A percentile compares a stretch with the other conserved stretches of the same genome.
Conservation (phyloP, 2,888 invertebrate species). For the Acanthosoma haemorrhoidale region DNA sequence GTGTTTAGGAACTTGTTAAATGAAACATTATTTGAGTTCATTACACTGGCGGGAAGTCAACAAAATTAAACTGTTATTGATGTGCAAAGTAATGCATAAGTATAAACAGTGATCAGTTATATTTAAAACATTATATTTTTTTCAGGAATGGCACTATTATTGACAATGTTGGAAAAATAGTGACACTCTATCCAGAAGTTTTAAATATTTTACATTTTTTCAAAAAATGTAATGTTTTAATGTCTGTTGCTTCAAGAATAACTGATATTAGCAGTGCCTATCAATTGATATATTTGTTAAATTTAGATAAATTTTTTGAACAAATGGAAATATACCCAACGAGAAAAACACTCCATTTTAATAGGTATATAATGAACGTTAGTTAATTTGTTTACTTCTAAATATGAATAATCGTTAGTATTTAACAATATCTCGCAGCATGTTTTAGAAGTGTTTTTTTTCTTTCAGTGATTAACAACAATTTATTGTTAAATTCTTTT, state of each 20-base stretch:
- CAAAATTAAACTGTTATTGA: too few species aligned
- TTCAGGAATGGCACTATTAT: slow-evolving; percentile 34
- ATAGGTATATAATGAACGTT: slow-evolving; percentile 34
- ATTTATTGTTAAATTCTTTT: slow-evolving; percentile 42
- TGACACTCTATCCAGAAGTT: slow-evolving; percentile 29
- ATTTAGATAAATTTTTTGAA: slow-evolving; percentile 40
- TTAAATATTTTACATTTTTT: slow-evolving; percentile 35
- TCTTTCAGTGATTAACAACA: too few species aligned
- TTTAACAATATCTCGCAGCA: too few species aligned
- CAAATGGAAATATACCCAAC: slow-evolving; percentile 43
- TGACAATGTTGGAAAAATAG: slow-evolving; percentile 37
- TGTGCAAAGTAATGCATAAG: too few species aligned
- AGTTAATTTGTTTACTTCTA: background rate
- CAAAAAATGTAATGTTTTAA: slow-evolving; percentile 33
- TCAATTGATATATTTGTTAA: slow-evolving; percentile 41
- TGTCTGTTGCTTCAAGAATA: slow-evolving; percentile 42
- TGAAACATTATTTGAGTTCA: too few species aligned
- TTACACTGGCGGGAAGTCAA: too few species aligned
- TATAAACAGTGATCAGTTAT: too few species aligned
- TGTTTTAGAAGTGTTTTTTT: too few species aligned
- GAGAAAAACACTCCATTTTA: slow-evolving; percentile 41
- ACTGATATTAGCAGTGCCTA: slow-evolving; percentile 41
- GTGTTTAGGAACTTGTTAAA: too few species aligned
- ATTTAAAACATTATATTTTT: slow-evolving; percentile 8
- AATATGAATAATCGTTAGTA: too few species aligned